Evolutionary conservation across 2,113 vertebrate species (phyloP).

Genomic region (Gopherus flavomarginatus): DNA sequence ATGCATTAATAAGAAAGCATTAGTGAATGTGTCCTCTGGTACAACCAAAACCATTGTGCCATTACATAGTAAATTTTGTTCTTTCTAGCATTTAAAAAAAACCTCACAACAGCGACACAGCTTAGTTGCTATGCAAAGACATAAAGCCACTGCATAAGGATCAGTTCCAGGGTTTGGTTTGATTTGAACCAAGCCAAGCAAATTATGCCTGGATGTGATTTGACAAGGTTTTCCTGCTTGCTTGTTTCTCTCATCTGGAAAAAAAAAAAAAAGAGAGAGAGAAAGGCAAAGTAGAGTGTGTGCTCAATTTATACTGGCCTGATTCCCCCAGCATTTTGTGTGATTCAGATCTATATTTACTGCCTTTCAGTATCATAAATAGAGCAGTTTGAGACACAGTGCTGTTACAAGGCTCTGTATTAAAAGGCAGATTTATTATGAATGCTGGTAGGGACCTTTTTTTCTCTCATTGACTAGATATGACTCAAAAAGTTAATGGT

Average conservation of each 20-base stretch:
- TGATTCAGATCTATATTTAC: fast-evolving
- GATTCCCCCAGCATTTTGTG: neutral
- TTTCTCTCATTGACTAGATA: slow-evolving; percentile 73
- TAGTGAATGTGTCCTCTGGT: slow-evolving; percentile 11
- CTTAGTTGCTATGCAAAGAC: slow-evolving; percentile 80
- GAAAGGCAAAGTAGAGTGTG: slow-evolving; percentile 29
- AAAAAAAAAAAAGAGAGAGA: neutral
- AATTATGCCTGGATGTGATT: slow-evolving; percentile 61
- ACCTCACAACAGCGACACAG: slow-evolving; percentile 6
- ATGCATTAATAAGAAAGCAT: slow-evolving; percentile 72
- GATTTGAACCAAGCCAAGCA: slow-evolving; percentile 67
- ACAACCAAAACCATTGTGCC: slow-evolving; percentile 60
- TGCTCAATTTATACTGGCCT: neutral
- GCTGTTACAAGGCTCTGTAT: slow-evolving; percentile 18
- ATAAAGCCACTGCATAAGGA: slow-evolving; percentile 63
- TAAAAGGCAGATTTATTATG: slow-evolving; percentile 66
- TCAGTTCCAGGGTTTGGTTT: slow-evolving; percentile 77
- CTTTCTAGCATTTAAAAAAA: slow-evolving; percentile 30
- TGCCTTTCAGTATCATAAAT: neutral
- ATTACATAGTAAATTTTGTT: slow-evolving; percentile 77
- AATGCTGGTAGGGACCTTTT: slow-evolving; percentile 59
- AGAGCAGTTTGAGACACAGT: neutral
- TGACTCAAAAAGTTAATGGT: slow-evolving; percentile 81
- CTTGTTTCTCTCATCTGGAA: slow-evolving; percentile 48
- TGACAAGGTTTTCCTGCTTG: slow-evolving; percentile 56